Percentiles rank a stretch among this genome's conserved stretches.
These are phyloP conservation scores for Caretta caretta DNA, from an alignment of 2,113 vertebrate genomes.

Conservation along the genomic window DNA sequence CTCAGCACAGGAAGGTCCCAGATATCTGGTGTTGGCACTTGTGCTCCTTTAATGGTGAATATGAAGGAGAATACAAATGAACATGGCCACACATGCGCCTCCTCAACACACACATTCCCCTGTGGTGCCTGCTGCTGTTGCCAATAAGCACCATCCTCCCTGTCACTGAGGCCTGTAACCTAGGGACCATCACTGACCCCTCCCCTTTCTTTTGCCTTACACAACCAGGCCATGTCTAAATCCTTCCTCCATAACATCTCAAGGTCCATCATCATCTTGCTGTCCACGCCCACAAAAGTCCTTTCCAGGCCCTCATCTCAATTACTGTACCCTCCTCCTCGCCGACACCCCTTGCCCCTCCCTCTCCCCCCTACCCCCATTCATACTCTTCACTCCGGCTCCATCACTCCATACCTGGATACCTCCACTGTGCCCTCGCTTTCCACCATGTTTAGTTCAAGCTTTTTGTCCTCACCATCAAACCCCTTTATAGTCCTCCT, in stretches of 20 bases:
- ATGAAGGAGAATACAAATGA: rapidly evolving
- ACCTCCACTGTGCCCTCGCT: background rate
- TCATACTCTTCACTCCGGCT: background rate
- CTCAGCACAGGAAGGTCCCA: background rate
- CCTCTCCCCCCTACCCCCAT: background rate
- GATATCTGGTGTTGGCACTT: background rate
- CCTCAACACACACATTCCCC: background rate
- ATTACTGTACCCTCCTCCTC: background rate
- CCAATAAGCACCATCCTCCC: background rate
- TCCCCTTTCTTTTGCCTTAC: background rate
- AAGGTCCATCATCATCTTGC: background rate
- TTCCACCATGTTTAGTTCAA: rapidly evolving
- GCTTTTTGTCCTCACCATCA: background rate
- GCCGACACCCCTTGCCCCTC: background rate
- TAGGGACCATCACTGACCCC: background rate
- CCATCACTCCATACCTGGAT: background rate
- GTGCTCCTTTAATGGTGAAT: background rate
- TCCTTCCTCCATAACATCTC: background rate
- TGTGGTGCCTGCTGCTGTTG: background rate
- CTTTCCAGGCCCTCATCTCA: background rate
- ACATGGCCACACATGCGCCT: background rate
- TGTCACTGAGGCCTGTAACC: background rate
- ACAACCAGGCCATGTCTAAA: background rate
- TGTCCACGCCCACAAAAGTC: background rate
- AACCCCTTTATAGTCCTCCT: background rate